phyloP scores from a whole-genome alignment of 2,797 vertebrate species.

The Salarias fasciatus region DNA sequence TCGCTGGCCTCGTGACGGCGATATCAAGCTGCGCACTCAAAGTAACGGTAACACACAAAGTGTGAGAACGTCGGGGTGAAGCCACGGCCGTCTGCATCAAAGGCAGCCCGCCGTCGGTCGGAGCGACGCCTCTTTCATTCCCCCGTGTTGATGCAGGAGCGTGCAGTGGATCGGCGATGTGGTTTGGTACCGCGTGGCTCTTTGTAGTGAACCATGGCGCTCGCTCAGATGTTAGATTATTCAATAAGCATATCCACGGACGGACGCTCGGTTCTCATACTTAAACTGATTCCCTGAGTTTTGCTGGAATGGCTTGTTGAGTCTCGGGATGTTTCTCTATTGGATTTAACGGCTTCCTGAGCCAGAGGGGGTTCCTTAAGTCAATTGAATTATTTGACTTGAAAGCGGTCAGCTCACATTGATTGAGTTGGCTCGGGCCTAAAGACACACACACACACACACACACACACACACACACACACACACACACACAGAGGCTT shows the following conservation, averaged over 20 bases:
- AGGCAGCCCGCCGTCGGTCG: constrained; percentile 5
- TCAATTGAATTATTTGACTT: constrained; percentile 80
- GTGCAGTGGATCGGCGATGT: constrained; percentile 13
- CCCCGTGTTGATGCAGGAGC: constrained; percentile 17
- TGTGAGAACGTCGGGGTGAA: neutral
- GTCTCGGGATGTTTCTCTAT: constrained; percentile 67
- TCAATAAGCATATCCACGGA: constrained; percentile 30
- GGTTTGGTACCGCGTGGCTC: constrained; percentile 21
- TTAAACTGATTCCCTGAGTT: constrained; percentile 63
- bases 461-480: too few species aligned
- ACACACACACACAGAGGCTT: constrained; percentile 54
- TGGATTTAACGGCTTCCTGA: constrained; percentile 72
- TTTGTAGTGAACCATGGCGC: constrained; percentile 33
- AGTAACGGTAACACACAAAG: constrained; percentile 13
- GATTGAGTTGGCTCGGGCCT: constrained; percentile 75
- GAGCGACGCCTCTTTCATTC: neutral
- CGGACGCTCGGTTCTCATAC: constrained; percentile 56
- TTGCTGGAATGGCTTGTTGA: constrained; percentile 62
- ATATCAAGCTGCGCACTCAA: constrained; percentile 21
- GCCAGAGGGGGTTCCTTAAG: constrained; percentile 73
- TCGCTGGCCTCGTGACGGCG: neutral
- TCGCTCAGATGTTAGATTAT: constrained; percentile 24
- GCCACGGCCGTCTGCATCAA: neutral
- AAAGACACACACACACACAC: constrained; percentile 49
- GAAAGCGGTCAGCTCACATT: constrained; percentile 79